Percentiles rank a stretch among this genome's conserved stretches.
Evolutionary conservation across 2,113 vertebrate species (phyloP).

Genomic region (Podilymbus podiceps): DNA sequence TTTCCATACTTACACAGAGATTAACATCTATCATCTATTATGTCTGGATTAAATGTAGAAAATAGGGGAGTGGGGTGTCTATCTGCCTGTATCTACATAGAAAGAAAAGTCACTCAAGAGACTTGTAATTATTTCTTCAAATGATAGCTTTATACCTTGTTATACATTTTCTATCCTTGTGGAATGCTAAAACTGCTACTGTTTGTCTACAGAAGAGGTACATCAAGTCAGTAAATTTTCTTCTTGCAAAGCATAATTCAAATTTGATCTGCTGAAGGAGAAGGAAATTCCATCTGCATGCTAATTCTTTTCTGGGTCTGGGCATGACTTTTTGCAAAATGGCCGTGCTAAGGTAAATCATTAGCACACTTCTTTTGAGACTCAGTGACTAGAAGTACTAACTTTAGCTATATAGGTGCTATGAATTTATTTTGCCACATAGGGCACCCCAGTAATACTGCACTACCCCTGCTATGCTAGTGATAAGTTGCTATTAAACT

Average conservation of each 20-base stretch:
- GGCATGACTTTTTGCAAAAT: background rate
- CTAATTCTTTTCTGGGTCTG: background rate
- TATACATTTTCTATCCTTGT: background rate
- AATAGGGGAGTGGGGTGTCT: background rate
- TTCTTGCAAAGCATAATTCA: background rate
- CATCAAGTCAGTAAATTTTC: background rate
- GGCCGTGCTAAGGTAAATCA: background rate
- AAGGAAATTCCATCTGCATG: background rate
- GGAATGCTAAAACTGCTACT: background rate
- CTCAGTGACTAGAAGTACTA: background rate
- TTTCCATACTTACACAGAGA: background rate
- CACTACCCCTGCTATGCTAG: background rate
- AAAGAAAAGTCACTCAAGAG: background rate
- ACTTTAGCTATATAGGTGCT: background rate
- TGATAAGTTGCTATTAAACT: slow-evolving; percentile 3
- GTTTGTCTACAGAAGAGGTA: background rate
- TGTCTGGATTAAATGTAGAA: background rate
- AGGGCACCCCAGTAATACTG: background rate
- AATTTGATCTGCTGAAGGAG: background rate
- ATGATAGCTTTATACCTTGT: background rate
- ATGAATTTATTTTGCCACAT: background rate
- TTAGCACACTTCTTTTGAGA: background rate
- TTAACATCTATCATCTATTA: background rate
- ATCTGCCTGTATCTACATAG: background rate
- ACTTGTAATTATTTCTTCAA: background rate